These are phyloP conservation scores for Rhinichthys osculus DNA, from an alignment of 2,797 vertebrate species.

Conservation along the genomic window DNA sequence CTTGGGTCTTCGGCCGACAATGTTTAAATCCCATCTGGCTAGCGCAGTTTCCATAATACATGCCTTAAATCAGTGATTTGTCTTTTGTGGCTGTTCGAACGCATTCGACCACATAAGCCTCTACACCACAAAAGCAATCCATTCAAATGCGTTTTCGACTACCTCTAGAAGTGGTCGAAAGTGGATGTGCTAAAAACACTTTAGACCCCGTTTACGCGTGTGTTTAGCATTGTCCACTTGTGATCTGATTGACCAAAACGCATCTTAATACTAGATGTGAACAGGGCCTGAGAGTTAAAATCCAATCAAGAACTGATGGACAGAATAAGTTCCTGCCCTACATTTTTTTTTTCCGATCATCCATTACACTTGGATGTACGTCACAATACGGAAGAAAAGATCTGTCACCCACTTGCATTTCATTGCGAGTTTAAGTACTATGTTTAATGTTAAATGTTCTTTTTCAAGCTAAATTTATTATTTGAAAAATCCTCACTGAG, in stretches of 20 bases:
- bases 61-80: too few species aligned
- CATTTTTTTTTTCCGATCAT: rapidly evolving
- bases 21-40: too few species aligned
- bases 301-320: not conserved
- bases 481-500: not conserved
- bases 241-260: too few species aligned
- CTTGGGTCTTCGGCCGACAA: too few species aligned
- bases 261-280: too few species aligned
- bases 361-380: not conserved
- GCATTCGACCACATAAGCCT: not conserved
- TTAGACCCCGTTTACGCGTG: too few species aligned
- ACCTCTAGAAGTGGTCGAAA: not conserved
- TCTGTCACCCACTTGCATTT: not conserved
- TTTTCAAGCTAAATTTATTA: not conserved
- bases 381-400: not conserved
- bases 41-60: too few species aligned
- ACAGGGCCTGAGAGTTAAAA: not conserved
- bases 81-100: not conserved
- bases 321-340: not conserved
- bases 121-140: not conserved
- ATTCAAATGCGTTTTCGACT: not conserved
- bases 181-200: too few species aligned
- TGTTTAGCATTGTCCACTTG: too few species aligned
- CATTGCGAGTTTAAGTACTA: not conserved
- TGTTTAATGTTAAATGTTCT: not conserved